These are phyloP conservation scores for Aythya baeri DNA, from an alignment of 2,113 vertebrate genomes.

Conservation along the genomic window DNA sequence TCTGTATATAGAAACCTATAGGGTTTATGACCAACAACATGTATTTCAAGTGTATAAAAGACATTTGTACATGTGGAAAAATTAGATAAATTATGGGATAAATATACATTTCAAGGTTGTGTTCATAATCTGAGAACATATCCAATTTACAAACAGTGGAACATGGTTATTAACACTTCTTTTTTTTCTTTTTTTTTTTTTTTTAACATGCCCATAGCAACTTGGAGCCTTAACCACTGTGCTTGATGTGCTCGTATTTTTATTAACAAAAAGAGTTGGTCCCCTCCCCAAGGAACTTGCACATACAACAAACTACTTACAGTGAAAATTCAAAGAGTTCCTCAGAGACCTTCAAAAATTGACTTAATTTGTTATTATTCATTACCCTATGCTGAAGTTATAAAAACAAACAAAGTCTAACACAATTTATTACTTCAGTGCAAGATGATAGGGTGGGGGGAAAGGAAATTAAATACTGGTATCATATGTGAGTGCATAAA, in stretches of 20 bases:
- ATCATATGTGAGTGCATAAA: neutral
- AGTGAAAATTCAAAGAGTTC: neutral
- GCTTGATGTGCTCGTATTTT: neutral
- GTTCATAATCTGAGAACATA: neutral
- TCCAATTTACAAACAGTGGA: neutral
- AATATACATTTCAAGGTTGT: neutral
- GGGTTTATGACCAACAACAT: neutral
- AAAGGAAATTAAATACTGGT: neutral
- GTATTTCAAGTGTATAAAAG: neutral
- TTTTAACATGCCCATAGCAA: neutral
- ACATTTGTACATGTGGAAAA: neutral
- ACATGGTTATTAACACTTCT: neutral
- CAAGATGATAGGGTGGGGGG: neutral
- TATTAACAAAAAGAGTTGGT: neutral
- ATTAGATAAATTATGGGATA: neutral
- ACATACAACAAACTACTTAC: neutral
- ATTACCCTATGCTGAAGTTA: neutral
- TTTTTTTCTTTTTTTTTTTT: too few species aligned
- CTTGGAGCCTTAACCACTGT: neutral
- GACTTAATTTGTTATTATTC: neutral
- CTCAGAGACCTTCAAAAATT: neutral
- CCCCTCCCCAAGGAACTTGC: neutral
- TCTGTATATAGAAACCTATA: neutral
- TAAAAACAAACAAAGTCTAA: neutral
- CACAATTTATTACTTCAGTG: neutral